Conservation (phyloP, 1,140 invertebrate genomes). For the Drosophila ironensis region DNA sequence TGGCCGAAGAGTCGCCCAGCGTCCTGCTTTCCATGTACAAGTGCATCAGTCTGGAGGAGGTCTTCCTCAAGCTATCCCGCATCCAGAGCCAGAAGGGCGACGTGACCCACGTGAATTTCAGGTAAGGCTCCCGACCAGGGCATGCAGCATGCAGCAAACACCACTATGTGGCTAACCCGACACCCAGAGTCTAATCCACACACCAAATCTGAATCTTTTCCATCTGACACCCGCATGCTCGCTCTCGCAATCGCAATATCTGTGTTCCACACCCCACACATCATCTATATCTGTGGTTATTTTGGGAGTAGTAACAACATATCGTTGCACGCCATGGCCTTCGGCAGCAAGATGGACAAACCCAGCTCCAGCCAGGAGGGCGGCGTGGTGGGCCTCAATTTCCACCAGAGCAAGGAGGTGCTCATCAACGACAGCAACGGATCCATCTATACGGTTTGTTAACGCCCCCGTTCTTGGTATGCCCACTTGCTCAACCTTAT, state of each 20-base stretch:
- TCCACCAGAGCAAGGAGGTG: slow-evolving; percentile 94
- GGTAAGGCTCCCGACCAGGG: slow-evolving; percentile 49
- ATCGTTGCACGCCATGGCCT: slow-evolving; percentile 89
- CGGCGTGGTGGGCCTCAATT: slow-evolving; percentile 92
- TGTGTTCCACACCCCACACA: slow-evolving; percentile 48
- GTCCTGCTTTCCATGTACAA: slow-evolving; percentile 91
- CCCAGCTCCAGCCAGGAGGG: slow-evolving; percentile 92
- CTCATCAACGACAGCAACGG: slow-evolving; percentile 90
- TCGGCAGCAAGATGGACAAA: slow-evolving; percentile 89
- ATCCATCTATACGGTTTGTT: slow-evolving; percentile 82
- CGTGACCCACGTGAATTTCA: slow-evolving; percentile 79
- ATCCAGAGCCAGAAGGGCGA: slow-evolving; percentile 83
- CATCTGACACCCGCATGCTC: slow-evolving; percentile 61
- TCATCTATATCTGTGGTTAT: slow-evolving; percentile 39
- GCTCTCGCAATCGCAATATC: no score
- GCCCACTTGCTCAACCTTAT: no score
- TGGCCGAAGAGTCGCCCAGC: slow-evolving; percentile 96
- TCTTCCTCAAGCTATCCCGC: slow-evolving; percentile 94
- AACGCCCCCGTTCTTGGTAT: no score
- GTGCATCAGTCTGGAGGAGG: slow-evolving; percentile 93
- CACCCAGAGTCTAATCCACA: slow-evolving; percentile 30
- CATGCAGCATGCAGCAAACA: slow-evolving; percentile 36
- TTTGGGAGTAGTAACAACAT: slow-evolving; percentile 86
- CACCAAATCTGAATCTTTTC: slow-evolving; percentile 21
- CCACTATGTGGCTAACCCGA: slow-evolving; percentile 39